Base-by-base conservation (phyloP, 1,140 invertebrate genomes). In the Drosophila sucinea region DNA sequence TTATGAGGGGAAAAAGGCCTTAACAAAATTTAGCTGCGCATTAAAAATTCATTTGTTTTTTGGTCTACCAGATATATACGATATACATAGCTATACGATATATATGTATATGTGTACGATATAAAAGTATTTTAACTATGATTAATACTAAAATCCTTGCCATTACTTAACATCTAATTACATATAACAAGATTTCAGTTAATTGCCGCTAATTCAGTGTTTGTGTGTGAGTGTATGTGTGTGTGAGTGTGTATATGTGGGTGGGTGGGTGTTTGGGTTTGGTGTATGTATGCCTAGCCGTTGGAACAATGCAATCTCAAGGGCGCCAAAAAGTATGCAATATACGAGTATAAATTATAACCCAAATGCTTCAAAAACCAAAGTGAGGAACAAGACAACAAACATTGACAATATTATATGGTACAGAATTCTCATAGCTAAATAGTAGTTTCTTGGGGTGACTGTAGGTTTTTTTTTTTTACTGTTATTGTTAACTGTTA, bases 111-210 rank as follows among this genome's bases (percentile, higher is more conserved):
- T 41, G 1, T 41, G 4, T 17, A 41, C 3, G 11, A 17, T 17
- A 47, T 25, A 47, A 25, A 47, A 23, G 44, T 47, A 25, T 25
- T 27, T 47, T 10, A 60, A 66, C 79, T 86, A 86, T 61, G 64
- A 63, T 86, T 79, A 86, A 87, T 79, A 69, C 79, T 89, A 87
- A 76, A 17, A 41, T 44, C 77, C 68, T 86, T 67, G 70, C 51
- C 76, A 87, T 58, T 82, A 87, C 83, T 86, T 86, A 86, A 87
- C 54, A 79, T 58, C 83, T 87, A 86, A 68, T 76, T 89, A 89
- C 73, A 81, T 65, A 38, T 70, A 82, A 77, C 74, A 77, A 17
- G 17, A 35, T 80, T 67, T 79, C 69, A 68, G 47, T 56, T 86
- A 67, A 70, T 79, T 76, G 78, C 75, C 78, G 75, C 82, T 85